A percentile compares a stretch with the other conserved stretches of the same genome.
These are phyloP conservation scores for Calonectris borealis DNA, from an alignment of 2,113 vertebrate species.

Conservation along the genomic window DNA sequence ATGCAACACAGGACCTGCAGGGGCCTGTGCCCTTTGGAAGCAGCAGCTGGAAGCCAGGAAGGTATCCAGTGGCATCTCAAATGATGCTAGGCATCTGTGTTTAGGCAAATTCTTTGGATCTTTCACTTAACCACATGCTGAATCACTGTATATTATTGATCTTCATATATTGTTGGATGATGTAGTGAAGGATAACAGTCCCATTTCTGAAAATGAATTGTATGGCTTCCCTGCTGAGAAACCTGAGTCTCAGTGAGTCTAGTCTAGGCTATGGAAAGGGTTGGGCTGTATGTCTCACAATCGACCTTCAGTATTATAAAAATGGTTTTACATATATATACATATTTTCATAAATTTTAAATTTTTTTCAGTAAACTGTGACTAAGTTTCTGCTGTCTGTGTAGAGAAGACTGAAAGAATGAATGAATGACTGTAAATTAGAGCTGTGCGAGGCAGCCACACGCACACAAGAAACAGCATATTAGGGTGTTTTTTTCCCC, in stretches of 20 bases:
- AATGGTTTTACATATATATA: accelerated
- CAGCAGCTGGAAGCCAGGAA: not conserved
- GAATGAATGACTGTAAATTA: not conserved
- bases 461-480: not conserved
- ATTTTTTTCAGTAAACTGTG: not conserved
- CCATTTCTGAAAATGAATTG: not conserved
- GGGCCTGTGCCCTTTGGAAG: not conserved
- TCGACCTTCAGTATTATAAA: not conserved
- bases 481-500: not conserved
- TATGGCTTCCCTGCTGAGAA: not conserved
- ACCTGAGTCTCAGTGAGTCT: not conserved
- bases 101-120: not conserved
- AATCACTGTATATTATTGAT: not conserved
- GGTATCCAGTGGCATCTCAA: not conserved
- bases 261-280: not conserved
- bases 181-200: not conserved
- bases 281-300: not conserved
- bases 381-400: not conserved
- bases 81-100: not conserved
- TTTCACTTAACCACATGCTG: not conserved
- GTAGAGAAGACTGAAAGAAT: not conserved
- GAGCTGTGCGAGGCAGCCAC: not conserved
- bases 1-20: not conserved
- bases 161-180: not conserved
- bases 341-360: not conserved